These are phyloP conservation scores for Hypsibius dujardini DNA, from an alignment of 1,140 invertebrate species.

Conservation along the genomic window DNA sequence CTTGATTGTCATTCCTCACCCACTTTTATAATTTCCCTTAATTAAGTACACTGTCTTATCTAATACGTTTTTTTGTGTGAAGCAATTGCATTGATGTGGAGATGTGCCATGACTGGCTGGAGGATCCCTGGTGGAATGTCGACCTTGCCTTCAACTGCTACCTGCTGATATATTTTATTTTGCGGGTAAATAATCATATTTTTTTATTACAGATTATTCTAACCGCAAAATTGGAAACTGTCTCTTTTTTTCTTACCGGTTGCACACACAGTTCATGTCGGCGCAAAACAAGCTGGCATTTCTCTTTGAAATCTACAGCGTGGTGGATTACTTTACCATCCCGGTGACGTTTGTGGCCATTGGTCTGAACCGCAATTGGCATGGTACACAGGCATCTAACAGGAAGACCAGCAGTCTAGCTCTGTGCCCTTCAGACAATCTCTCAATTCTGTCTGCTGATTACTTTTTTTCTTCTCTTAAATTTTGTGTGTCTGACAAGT, in stretches of 20 bases:
- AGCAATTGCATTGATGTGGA: not conserved
- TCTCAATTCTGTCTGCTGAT: no score
- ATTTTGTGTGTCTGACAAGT: no score
- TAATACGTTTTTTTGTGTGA: no score
- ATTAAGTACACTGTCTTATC: no score
- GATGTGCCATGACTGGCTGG: not conserved
- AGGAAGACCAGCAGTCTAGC: no score
- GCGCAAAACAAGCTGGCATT: not conserved
- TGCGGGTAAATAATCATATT: not conserved
- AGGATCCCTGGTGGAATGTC: not conserved
- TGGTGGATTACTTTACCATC: conserved; percentile 11
- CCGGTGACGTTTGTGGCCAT: conserved; percentile 6
- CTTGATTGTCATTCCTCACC: no score
- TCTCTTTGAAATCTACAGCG: not conserved
- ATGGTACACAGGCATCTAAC: not conserved
- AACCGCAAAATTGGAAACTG: no score
- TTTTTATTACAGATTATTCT: no score
- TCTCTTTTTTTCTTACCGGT: no score
- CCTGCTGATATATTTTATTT: not conserved
- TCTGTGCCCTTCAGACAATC: no score
- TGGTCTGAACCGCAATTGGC: conserved; percentile 10
- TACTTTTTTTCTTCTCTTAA: no score
- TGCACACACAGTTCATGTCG: not conserved
- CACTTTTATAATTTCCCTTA: no score
- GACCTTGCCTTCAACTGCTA: conserved; percentile 17